A percentile compares a stretch with the other conserved stretches of the same genome.
Conservation (phyloP, 2,888 invertebrate species). For the Peribatodes rhomboidaria region DNA sequence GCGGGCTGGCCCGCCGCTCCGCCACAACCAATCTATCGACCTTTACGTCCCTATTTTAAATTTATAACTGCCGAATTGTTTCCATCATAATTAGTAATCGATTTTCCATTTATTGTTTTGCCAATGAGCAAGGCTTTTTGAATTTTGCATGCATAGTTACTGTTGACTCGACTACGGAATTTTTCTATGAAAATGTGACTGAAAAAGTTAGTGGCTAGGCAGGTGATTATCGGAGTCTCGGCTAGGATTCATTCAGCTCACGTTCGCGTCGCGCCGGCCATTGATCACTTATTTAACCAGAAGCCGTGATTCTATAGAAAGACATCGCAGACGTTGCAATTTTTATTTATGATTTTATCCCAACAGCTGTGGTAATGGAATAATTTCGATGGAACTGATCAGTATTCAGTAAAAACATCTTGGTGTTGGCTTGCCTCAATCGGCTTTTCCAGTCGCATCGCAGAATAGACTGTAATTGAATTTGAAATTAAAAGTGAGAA, state of each 20-base stretch:
- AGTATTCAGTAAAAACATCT: slow-evolving; percentile 74
- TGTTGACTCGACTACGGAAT: background rate
- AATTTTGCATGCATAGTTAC: background rate
- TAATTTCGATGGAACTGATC: slow-evolving; percentile 77
- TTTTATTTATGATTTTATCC: slow-evolving; percentile 81
- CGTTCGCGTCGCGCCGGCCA: slow-evolving; percentile 75
- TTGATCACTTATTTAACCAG: slow-evolving; percentile 85
- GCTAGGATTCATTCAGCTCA: slow-evolving; percentile 66
- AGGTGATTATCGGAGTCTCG: slow-evolving; percentile 60
- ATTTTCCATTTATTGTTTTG: slow-evolving; percentile 52
- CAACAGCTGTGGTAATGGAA: slow-evolving; percentile 74
- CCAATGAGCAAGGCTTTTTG: slow-evolving; percentile 28
- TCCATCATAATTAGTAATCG: slow-evolving; percentile 57
- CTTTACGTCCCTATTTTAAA: slow-evolving; percentile 73
- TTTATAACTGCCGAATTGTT: slow-evolving; percentile 70
- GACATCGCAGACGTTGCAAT: slow-evolving; percentile 73
- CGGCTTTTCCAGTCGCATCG: slow-evolving; percentile 60
- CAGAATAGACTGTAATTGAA: slow-evolving; percentile 70
- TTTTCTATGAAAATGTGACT: slow-evolving; percentile 19
- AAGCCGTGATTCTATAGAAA: slow-evolving; percentile 81
- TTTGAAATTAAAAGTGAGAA: slow-evolving; percentile 55
- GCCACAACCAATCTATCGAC: slow-evolving; percentile 78
- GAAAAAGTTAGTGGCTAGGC: slow-evolving; percentile 7
- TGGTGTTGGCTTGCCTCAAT: slow-evolving; percentile 61
- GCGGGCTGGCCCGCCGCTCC: slow-evolving; percentile 70